Base-by-base conservation (phyloP, 2,113 vertebrate species). In the Cephalopholis sonnerati region DNA sequence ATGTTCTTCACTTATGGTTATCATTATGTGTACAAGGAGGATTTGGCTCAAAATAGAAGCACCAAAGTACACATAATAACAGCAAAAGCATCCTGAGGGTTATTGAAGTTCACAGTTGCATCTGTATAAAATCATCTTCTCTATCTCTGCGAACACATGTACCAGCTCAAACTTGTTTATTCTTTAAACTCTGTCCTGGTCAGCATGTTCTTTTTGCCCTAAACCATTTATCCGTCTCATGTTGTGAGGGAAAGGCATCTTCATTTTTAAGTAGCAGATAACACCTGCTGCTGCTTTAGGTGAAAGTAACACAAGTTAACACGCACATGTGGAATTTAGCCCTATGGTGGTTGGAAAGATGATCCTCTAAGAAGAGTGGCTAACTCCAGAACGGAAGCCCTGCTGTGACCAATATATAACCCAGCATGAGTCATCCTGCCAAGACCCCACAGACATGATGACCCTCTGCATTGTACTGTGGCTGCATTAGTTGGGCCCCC, bases 381-480 rank as follows among this genome's bases (percentile, higher is more conserved):
- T 22, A 82, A 88, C 83, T 92, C 68, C 77, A 81, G 59, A 89
- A 83, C 50, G 61, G 90, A 91, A 85, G 83, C 84, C 91, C 89
- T 17, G 57, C 76, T 93, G 89, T 91, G 87, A 92, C 85, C 84
- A 90, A 88, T 82, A 88, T 87, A 84, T 90, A 89, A 86, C 86
- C 58, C 55, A 72, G 77, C 57, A 59, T 92, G 90, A 89, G 71
- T 92, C 89, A 89, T 89, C 58, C 81, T 87, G 77, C 74, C 79
- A 79, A 80, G 90, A 75, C 77, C 75, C 79, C 75, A 77, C 73
- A 85, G 74, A 88, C 77, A 88, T 65, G 66, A 85, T 53, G 78
- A 73, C 76, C 79, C 25, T 79, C 59, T 53, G 59, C 55, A 29
- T 77, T 86, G 79, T 70, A 71, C 81, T 90, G 67, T 51, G 58